phyloP scores from a whole-genome alignment of 2,797 vertebrate species.

The Rhabdophis nuchalis region DNA sequence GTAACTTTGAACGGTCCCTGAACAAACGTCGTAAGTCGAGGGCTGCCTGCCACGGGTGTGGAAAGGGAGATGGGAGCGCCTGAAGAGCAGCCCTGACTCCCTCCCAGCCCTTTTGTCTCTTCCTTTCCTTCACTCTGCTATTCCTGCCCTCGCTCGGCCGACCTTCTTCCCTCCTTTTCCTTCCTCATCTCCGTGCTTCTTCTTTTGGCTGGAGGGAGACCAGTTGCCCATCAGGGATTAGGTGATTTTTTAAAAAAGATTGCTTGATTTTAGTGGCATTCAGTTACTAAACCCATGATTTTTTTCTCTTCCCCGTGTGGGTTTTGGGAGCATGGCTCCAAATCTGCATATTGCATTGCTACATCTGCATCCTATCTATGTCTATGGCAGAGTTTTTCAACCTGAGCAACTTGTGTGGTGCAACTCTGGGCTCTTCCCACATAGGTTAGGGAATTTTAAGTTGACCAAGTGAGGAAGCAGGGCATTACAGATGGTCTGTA shows the following conservation, averaged over 20 bases:
- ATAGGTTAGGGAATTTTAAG: background rate
- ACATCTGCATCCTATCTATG: background rate
- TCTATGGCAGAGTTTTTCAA: too few relatives aligned
- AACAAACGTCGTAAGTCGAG: background rate
- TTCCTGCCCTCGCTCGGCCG: background rate
- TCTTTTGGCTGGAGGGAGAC: background rate
- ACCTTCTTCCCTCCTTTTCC: background rate
- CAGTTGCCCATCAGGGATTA: background rate
- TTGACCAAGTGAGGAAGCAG: background rate
- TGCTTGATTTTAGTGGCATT: background rate
- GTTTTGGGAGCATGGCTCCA: background rate
- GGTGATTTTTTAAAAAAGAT: background rate
- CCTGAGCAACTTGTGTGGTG: background rate
- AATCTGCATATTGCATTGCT: background rate
- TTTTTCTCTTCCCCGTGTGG: background rate
- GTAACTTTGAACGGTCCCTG: background rate
- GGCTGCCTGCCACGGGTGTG: background rate
- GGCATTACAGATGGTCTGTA: background rate
- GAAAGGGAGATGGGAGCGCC: too few relatives aligned
- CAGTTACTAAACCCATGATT: background rate
- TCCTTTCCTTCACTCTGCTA: background rate
- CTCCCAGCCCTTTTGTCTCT: background rate
- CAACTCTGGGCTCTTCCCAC: background rate
- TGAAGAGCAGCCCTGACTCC: background rate
- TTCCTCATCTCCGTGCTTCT: background rate